A percentile compares a stretch with the other conserved stretches of the same genome.
These are phyloP conservation scores for Adineta ricciae DNA, from an alignment of 2,888 invertebrate genomes.

Conservation along the genomic window DNA sequence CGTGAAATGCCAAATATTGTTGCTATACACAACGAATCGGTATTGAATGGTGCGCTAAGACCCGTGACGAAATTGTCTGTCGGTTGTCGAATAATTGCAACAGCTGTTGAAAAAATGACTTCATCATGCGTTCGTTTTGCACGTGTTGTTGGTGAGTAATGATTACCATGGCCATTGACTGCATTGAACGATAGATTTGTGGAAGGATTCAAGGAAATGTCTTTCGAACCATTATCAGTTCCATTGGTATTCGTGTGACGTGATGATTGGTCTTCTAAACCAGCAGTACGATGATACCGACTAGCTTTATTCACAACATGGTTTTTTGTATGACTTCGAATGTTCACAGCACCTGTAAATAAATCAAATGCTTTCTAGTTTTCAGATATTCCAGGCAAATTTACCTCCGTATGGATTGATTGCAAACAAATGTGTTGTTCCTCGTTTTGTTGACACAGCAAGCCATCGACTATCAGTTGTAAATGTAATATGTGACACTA, in stretches of 20 bases:
- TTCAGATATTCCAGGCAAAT: neutral
- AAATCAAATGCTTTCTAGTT: neutral
- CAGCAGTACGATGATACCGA: slow-evolving; percentile 31
- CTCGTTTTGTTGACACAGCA: slow-evolving; percentile 83
- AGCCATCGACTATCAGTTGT: slow-evolving; percentile 86
- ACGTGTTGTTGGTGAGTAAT: slow-evolving; percentile 11
- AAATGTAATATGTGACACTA: slow-evolving; percentile 60
- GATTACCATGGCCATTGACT: neutral
- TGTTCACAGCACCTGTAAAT: slow-evolving; percentile 22
- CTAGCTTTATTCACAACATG: slow-evolving; percentile 25
- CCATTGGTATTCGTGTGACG: neutral
- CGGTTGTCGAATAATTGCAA: slow-evolving; percentile 6
- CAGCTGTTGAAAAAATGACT: slow-evolving; percentile 25
- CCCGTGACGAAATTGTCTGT: neutral
- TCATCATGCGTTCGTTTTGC: slow-evolving; percentile 26
- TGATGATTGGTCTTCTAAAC: slow-evolving; percentile 21
- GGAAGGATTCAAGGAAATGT: neutral
- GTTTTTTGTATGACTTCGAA: slow-evolving; percentile 27
- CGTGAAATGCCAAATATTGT: neutral
- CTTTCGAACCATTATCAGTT: neutral
- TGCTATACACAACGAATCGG: neutral
- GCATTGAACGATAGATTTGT: neutral
- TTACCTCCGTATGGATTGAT: slow-evolving; percentile 81
- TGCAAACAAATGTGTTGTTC: slow-evolving; percentile 94
- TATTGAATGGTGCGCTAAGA: neutral